Evolutionary conservation across 2,888 invertebrate species (phyloP).

Genomic region (Eristalinus sepulchralis): DNA sequence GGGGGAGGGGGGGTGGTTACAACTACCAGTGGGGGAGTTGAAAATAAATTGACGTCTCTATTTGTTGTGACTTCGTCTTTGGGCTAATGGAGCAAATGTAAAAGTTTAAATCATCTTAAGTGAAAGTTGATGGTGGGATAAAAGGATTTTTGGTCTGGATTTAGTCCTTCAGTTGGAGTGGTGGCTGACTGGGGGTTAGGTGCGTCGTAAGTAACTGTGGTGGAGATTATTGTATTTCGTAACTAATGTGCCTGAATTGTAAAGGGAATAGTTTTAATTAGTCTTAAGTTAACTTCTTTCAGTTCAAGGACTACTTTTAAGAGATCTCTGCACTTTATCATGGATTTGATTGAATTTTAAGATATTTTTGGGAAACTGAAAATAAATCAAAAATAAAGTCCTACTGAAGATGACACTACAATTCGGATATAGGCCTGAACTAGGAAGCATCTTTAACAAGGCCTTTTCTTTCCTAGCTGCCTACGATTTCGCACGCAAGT

Average conservation of each 20-base stretch:
- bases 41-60: constrained; percentile 49
- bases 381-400: too few relatives aligned
- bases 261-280: neutral
- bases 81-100: constrained; percentile 61
- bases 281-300: neutral
- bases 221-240: neutral
- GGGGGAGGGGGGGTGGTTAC: neutral
- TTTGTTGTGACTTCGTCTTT: constrained; percentile 54
- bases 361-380: too few relatives aligned
- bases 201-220: neutral
- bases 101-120: constrained; percentile 52
- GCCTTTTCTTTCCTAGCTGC: too few relatives aligned
- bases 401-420: too few relatives aligned
- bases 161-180: neutral
- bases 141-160: neutral
- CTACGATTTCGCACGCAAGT: too few relatives aligned
- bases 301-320: neutral
- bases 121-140: constrained; percentile 1
- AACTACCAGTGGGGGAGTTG: neutral
- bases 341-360: too few relatives aligned
- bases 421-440: too few relatives aligned
- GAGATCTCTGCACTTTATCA: neutral
- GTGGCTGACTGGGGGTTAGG: neutral
- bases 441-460: too few relatives aligned
- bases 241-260: neutral